These are phyloP conservation scores for Sparus aurata DNA, from an alignment of 2,797 vertebrate species.

Conservation along the genomic window DNA sequence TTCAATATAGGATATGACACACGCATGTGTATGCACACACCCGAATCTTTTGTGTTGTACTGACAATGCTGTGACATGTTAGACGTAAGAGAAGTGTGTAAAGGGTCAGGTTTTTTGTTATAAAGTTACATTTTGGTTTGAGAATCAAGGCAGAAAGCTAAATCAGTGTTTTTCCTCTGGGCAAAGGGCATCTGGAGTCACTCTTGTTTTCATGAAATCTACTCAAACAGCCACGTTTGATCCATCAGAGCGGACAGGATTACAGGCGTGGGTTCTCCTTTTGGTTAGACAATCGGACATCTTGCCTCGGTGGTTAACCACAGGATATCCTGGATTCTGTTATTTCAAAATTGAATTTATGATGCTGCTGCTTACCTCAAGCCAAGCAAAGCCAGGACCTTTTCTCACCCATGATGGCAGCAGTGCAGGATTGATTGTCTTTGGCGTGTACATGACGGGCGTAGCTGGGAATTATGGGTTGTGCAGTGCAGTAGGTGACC, in stretches of 20 bases:
- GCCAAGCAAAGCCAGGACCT: slow-evolving; percentile 69
- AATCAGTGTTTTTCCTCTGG: slow-evolving; percentile 47
- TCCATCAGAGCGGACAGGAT: slow-evolving; percentile 65
- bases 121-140: slow-evolving; percentile 3
- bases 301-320: slow-evolving; percentile 74
- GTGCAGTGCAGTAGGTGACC: slow-evolving; percentile 53
- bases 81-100: not conserved
- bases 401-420: slow-evolving; percentile 64
- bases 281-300: slow-evolving; percentile 72
- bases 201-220: slow-evolving; percentile 66
- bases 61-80: slow-evolving; percentile 19
- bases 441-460: slow-evolving; percentile 56
- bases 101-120: not conserved
- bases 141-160: slow-evolving; percentile 27
- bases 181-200: slow-evolving; percentile 63
- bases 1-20: slow-evolving; percentile 61
- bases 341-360: slow-evolving; percentile 76
- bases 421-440: slow-evolving; percentile 58
- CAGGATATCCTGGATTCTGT: slow-evolving; percentile 79
- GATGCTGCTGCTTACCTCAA: slow-evolving; percentile 65
- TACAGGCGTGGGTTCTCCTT: slow-evolving; percentile 68
- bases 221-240: slow-evolving; percentile 67
- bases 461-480: slow-evolving; percentile 60
- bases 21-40: slow-evolving; percentile 34
- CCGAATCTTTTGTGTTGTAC: slow-evolving; percentile 35